A percentile compares a stretch with the other conserved stretches of the same genome.
phyloP scores from a whole-genome alignment of 2,113 vertebrate species.

The Ia io region DNA sequence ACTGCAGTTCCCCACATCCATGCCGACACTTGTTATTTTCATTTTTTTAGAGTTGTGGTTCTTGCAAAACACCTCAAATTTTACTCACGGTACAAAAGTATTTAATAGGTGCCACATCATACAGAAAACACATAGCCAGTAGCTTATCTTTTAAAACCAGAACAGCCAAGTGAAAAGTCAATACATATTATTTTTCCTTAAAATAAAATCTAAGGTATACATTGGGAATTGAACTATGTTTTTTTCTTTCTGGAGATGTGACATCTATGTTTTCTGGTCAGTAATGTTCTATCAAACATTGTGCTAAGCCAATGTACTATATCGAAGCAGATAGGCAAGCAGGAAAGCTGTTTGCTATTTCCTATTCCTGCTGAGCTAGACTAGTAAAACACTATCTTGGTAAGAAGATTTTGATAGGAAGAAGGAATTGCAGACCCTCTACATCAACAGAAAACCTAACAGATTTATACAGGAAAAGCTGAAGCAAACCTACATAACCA shows the following conservation, averaged over 20 bases:
- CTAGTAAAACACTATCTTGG: background rate
- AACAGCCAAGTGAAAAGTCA: background rate
- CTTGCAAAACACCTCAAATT: conserved; percentile 33
- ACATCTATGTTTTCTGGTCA: background rate
- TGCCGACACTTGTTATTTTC: background rate
- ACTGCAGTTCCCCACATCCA: background rate
- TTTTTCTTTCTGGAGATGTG: conserved; percentile 3
- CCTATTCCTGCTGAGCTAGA: background rate
- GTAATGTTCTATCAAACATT: background rate
- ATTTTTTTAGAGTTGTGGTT: background rate
- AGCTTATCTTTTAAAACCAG: background rate
- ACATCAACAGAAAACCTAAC: background rate
- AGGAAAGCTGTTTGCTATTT: background rate
- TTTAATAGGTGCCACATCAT: background rate
- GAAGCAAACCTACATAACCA: background rate
- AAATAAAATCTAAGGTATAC: background rate
- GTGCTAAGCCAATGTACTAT: background rate
- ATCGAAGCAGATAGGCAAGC: background rate
- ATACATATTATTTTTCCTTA: background rate
- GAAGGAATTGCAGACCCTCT: background rate
- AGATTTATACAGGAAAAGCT: background rate
- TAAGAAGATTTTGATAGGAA: background rate
- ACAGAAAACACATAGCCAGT: background rate
- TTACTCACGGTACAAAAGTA: conserved; percentile 19
- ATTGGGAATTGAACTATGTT: background rate